These are phyloP conservation scores for Dallia pectoralis DNA, from an alignment of 2,797 vertebrate species.

Conservation along the genomic window DNA sequence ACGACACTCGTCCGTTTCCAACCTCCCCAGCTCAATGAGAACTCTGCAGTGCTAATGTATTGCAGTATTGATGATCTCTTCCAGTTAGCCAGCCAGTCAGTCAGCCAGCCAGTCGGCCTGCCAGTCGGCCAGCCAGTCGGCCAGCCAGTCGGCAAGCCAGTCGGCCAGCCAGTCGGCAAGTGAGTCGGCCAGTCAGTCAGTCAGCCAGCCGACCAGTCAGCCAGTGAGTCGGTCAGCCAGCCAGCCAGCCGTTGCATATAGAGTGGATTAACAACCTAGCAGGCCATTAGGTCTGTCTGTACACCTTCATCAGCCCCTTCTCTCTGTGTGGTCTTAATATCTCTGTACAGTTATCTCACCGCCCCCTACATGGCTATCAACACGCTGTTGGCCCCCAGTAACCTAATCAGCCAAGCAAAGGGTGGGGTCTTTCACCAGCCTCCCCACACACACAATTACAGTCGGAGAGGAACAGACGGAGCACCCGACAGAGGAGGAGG, in stretches of 20 bases:
- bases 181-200: neutral
- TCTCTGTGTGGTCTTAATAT: constrained; percentile 47
- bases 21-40: neutral
- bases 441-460: neutral
- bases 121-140: too few relatives aligned
- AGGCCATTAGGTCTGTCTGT: constrained; percentile 32
- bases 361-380: constrained; percentile 46
- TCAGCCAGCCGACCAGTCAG: too few relatives aligned
- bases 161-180: too few relatives aligned
- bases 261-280: constrained; percentile 37
- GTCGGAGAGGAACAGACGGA: neutral
- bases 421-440: constrained; percentile 52
- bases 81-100: neutral
- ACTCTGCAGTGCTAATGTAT: constrained; percentile 5
- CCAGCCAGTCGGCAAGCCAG: constrained; percentile 2
- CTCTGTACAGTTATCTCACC: neutral
- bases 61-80: constrained; percentile 12
- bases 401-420: constrained; percentile 54
- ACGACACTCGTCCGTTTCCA: neutral
- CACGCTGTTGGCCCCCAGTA: constrained; percentile 45
- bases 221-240: neutral
- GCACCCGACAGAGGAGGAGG: neutral
- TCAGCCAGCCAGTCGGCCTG: too few relatives aligned
- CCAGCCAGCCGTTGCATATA: constrained; percentile 22
- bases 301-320: constrained; percentile 47